These are phyloP conservation scores for Papilio aristodemus DNA, from an alignment of 1,140 invertebrate genomes.

Conservation along the genomic window DNA sequence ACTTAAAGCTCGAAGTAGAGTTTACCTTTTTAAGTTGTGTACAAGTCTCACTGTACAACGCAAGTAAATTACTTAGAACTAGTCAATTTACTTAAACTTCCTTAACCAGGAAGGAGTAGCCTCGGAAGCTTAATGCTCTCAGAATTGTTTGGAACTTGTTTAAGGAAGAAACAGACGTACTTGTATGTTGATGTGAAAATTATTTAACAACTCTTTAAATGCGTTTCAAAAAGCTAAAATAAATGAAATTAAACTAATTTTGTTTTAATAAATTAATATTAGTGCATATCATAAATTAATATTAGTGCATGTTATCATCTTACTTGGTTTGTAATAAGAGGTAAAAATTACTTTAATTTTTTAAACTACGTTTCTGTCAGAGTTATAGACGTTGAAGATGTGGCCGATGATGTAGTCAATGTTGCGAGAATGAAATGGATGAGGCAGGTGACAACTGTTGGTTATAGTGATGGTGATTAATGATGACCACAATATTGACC, in stretches of 20 bases:
- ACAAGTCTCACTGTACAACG: neutral
- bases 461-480: too few species aligned
- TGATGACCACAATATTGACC: too few species aligned
- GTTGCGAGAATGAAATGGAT: too few species aligned
- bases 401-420: too few species aligned
- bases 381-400: too few species aligned
- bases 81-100: conserved; percentile 20
- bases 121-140: conserved; percentile 12
- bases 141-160: conserved; percentile 8
- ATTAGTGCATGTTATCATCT: too few species aligned
- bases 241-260: neutral
- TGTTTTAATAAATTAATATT: too few species aligned
- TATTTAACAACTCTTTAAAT: conserved; percentile 3
- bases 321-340: too few species aligned
- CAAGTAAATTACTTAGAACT: conserved; percentile 3
- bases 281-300: too few species aligned
- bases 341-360: too few species aligned
- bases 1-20: neutral
- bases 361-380: too few species aligned
- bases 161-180: neutral
- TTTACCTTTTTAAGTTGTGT: neutral
- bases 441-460: too few species aligned
- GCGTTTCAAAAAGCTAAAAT: neutral
- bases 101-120: conserved; percentile 12
- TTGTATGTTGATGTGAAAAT: conserved; percentile 6